Evolutionary conservation across 1,140 invertebrate genomes (phyloP).

Genomic region (Drosophila grimshawi): DNA sequence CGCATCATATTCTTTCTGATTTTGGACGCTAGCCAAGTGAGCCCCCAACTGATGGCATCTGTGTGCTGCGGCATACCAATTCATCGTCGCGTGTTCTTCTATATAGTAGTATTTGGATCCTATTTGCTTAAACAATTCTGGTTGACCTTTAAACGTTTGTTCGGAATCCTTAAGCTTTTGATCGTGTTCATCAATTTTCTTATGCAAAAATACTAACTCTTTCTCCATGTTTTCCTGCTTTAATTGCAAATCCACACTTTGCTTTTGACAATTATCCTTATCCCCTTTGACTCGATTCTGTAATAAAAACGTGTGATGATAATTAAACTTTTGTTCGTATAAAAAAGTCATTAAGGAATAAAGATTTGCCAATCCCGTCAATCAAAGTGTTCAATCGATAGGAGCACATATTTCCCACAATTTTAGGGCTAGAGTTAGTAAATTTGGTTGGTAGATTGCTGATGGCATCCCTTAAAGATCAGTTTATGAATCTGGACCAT

Average conservation of each 20-base stretch:
- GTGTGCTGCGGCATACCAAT: not conserved
- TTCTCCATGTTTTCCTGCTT: not conserved
- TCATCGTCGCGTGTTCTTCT: not conserved
- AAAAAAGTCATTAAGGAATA: too few species aligned
- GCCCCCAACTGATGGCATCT: slow-evolving; percentile 5
- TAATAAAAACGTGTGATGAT: not conserved
- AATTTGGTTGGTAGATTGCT: too few species aligned
- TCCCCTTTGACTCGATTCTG: not conserved
- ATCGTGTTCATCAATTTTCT: not conserved
- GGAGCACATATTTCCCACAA: too few species aligned
- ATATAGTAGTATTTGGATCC: slow-evolving; percentile 11
- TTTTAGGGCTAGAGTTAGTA: too few species aligned
- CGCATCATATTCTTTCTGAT: not conserved
- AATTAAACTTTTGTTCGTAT: too few species aligned
- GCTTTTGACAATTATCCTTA: not conserved
- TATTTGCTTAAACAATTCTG: slow-evolving; percentile 9
- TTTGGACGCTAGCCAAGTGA: slow-evolving; percentile 20
- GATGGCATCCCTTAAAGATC: too few species aligned
- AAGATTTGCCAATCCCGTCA: too few species aligned
- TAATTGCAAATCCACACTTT: too few species aligned
- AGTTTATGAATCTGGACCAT: too few species aligned
- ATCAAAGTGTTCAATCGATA: too few species aligned
- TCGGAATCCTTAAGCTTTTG: not conserved
- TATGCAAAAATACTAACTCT: not conserved
- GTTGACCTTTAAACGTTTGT: not conserved